These are phyloP conservation scores for Phataginus tricuspis DNA, from an alignment of 2,797 vertebrate species.

Conservation along the genomic window DNA sequence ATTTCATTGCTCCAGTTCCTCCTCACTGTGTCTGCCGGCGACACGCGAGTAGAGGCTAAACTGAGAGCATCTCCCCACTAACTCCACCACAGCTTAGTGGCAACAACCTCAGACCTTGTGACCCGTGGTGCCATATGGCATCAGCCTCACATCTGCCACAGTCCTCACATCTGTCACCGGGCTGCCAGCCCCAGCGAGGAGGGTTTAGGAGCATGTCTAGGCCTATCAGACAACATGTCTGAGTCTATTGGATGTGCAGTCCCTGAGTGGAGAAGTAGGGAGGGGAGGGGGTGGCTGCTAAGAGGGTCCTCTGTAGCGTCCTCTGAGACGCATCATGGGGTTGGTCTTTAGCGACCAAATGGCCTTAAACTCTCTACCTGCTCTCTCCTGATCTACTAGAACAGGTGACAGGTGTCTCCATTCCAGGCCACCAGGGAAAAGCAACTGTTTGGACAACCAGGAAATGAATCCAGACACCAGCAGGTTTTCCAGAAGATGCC, in stretches of 20 bases:
- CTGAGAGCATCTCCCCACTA: constrained; percentile 45
- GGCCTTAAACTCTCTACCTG: constrained; percentile 4
- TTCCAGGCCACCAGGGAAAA: constrained; percentile 14
- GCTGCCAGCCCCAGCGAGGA: constrained; percentile 53
- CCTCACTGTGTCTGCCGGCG: constrained; percentile 40
- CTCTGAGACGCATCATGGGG: background rate
- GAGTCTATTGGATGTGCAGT: constrained; percentile 50
- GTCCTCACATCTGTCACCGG: constrained; percentile 68
- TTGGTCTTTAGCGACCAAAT: constrained; percentile 8
- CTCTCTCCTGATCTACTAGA: background rate
- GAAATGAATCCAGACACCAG: constrained; percentile 51
- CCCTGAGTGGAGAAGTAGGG: background rate
- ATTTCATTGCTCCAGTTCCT: constrained; percentile 47
- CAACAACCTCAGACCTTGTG: constrained; percentile 65
- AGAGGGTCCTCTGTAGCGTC: background rate
- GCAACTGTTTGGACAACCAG: constrained; percentile 35
- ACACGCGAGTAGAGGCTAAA: constrained; percentile 53
- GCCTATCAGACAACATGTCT: constrained; percentile 60
- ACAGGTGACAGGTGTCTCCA: background rate
- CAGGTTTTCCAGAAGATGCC: constrained; percentile 50
- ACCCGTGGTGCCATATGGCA: constrained; percentile 64
- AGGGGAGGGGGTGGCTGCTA: background rate
- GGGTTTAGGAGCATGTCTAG: constrained; percentile 32
- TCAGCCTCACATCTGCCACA: constrained; percentile 72
- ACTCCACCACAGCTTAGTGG: constrained; percentile 43